Percentiles rank a stretch among this genome's conserved stretches.
Evolutionary conservation across 1,140 invertebrate genomes (phyloP).

Genomic region (Plectus sambesii): DNA sequence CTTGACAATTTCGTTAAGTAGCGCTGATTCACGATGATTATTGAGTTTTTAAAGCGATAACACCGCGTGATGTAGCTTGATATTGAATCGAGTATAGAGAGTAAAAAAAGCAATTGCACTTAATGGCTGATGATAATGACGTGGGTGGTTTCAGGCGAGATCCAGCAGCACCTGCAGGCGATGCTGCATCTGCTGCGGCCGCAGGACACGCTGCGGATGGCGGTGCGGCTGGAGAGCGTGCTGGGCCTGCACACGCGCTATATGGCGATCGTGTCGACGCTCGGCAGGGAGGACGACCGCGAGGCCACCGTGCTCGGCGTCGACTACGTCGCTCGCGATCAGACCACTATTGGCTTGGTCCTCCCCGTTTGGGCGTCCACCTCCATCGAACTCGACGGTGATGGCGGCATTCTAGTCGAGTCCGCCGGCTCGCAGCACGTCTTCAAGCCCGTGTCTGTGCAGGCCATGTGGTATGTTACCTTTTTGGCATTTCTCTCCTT

Average conservation of each 20-base stretch:
- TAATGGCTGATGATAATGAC: too few relatives aligned
- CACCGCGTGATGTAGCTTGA: background rate
- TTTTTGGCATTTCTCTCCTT: conserved; percentile 55
- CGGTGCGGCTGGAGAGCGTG: conserved; percentile 82
- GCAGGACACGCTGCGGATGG: conserved; percentile 89
- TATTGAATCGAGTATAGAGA: too few relatives aligned
- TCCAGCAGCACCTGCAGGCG: conserved; percentile 81
- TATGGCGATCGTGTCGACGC: conserved; percentile 84
- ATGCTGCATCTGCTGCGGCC: conserved; percentile 84
- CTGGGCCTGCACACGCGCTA: conserved; percentile 71
- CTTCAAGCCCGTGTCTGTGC: conserved; percentile 94
- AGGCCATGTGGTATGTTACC: conserved; percentile 99
- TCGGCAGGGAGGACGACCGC: conserved; percentile 58
- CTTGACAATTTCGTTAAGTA: too few relatives aligned
- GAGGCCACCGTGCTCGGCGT: conserved; percentile 83
- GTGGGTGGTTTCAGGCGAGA: conserved; percentile 57
- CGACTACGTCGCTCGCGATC: conserved; percentile 60
- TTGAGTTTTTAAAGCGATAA: too few relatives aligned
- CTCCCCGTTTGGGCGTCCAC: conserved; percentile 80
- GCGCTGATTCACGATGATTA: too few relatives aligned
- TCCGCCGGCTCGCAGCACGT: conserved; percentile 73
- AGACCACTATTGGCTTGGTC: conserved; percentile 70
- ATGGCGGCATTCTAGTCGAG: conserved; percentile 64
- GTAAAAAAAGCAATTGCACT: too few relatives aligned
- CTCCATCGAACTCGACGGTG: conserved; percentile 80